Conservation (phyloP, 1,140 invertebrate species). For the Lasioglossum baleicum region DNA sequence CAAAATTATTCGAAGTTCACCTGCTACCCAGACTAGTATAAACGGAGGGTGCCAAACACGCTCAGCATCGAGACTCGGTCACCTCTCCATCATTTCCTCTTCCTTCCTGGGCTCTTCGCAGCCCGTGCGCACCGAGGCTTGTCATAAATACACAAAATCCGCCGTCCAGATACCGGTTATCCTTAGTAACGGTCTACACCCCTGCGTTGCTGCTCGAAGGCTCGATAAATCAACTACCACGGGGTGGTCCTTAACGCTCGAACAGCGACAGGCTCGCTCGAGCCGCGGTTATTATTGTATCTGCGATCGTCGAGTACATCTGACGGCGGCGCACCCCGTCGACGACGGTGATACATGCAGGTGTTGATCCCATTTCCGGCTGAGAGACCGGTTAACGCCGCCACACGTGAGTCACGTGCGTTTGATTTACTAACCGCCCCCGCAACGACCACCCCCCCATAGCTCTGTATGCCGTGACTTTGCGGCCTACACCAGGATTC, state of each 20-base stretch:
- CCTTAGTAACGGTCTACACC: not conserved
- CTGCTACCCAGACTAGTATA: too few species aligned
- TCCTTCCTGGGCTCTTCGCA: too few species aligned
- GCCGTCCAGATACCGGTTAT: not conserved
- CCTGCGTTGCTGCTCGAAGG: not conserved
- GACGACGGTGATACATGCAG: conserved; percentile 52
- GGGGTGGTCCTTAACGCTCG: not conserved
- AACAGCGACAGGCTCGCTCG: conserved; percentile 4
- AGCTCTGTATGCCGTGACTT: too few species aligned
- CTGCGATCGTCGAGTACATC: conserved; percentile 29
- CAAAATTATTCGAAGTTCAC: too few species aligned
- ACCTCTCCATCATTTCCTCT: too few species aligned
- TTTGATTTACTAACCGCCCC: conserved; percentile 48
- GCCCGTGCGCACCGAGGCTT: too few species aligned
- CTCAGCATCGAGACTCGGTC: too few species aligned
- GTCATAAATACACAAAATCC: not conserved
- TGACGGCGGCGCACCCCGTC: conserved; percentile 30
- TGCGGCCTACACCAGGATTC: too few species aligned
- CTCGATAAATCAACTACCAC: not conserved
- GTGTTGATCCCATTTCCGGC: conserved; percentile 56
- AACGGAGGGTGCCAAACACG: too few species aligned
- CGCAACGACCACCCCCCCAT: too few species aligned
- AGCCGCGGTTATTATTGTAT: not conserved
- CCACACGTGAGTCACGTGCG: conserved; percentile 41
- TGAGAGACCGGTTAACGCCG: conserved; percentile 32